Conservation (phyloP, 2,113 vertebrate species). For the Anguilla japonica region DNA sequence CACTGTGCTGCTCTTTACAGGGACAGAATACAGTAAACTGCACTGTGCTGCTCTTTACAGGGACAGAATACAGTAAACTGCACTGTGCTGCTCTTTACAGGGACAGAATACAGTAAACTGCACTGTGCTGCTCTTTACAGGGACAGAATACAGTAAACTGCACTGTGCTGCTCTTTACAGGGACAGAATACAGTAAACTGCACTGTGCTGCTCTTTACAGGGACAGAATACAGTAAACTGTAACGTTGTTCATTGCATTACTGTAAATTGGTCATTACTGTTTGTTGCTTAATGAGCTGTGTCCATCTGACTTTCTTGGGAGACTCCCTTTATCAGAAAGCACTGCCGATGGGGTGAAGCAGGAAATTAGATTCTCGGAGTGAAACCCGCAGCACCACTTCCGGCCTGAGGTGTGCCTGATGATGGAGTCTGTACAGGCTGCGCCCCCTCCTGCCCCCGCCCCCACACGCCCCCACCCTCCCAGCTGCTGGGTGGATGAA, state of each 20-base stretch:
- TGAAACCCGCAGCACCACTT: too few species aligned
- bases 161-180: background rate
- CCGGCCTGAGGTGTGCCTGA: background rate
- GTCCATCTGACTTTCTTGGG: background rate
- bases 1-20: background rate
- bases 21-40: background rate
- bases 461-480: constrained; percentile 5
- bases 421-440: background rate
- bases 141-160: background rate
- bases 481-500: background rate
- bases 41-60: background rate
- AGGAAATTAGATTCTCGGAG: background rate
- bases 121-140: background rate
- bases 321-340: background rate
- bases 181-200: background rate
- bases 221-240: background rate
- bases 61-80: background rate
- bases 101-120: background rate
- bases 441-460: background rate
- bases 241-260: background rate
- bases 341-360: background rate
- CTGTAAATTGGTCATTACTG: background rate
- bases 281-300: background rate
- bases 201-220: background rate
- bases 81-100: background rate